Conservation (phyloP, 2,888 invertebrate species). For the Nomada flava region DNA sequence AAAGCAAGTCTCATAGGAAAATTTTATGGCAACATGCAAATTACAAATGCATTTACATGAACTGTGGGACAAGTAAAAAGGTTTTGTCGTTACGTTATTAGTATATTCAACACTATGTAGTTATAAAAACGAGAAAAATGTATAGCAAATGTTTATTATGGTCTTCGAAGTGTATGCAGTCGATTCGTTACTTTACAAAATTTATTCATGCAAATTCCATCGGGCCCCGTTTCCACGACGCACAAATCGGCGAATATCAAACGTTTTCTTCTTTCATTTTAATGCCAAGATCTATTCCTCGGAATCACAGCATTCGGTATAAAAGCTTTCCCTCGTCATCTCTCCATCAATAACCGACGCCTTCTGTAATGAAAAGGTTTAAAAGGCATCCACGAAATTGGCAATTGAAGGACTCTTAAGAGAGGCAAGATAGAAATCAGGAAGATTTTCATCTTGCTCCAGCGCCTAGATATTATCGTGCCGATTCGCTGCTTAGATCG, state of each 20-base stretch:
- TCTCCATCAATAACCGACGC: neutral
- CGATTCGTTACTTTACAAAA: neutral
- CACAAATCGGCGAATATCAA: neutral
- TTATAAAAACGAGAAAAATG: no score
- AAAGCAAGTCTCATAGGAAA: no score
- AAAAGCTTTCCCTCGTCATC: neutral
- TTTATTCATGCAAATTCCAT: neutral
- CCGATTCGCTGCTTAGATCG: constrained; percentile 43
- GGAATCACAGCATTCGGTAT: neutral
- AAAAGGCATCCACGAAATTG: neutral
- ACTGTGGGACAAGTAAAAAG: no score
- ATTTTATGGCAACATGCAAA: no score
- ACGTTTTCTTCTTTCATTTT: neutral
- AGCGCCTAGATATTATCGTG: constrained; percentile 43
- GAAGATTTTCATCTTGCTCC: constrained; percentile 20
- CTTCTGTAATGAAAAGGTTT: neutral
- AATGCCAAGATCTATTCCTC: neutral
- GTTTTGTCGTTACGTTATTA: no score
- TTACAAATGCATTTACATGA: no score
- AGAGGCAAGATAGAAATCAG: neutral
- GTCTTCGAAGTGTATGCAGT: no score
- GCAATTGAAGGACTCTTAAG: neutral
- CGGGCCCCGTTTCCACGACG: neutral
- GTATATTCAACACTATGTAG: no score
- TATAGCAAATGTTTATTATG: no score